These are phyloP conservation scores for Melanotaenia parkinsoni DNA, from an alignment of 2,797 vertebrate genomes.

Conservation along the genomic window DNA sequence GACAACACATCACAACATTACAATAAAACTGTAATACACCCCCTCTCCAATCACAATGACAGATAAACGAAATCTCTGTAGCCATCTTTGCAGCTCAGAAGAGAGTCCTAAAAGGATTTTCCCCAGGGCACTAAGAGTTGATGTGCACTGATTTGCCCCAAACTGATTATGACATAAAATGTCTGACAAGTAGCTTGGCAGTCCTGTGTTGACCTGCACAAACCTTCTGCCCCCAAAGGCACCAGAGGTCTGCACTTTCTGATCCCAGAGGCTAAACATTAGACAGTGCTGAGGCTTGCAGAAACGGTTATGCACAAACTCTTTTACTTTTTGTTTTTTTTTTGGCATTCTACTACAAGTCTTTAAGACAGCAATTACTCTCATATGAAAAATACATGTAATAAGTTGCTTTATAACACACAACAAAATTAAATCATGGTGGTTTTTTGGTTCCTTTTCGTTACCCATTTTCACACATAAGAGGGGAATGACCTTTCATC, in stretches of 20 bases:
- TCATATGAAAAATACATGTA: conserved; percentile 19
- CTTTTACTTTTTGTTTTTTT: conserved; percentile 43
- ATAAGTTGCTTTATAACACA: conserved; percentile 30
- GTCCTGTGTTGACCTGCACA: conserved; percentile 65
- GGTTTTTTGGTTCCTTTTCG: conserved; percentile 6
- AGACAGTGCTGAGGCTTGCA: conserved; percentile 64
- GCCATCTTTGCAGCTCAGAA: conserved; percentile 40
- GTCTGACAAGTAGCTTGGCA: conserved; percentile 62
- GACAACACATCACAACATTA: conserved; percentile 40
- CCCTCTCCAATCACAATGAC: conserved; percentile 23
- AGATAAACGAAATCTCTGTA: conserved; percentile 47
- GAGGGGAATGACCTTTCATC: conserved; percentile 75
- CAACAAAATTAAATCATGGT: conserved; percentile 28
- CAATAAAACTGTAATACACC: not conserved
- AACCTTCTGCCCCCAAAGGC: conserved; percentile 63
- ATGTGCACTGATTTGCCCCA: conserved; percentile 63
- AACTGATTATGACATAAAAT: conserved; percentile 74
- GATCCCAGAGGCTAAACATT: conserved; percentile 63
- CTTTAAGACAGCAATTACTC: conserved; percentile 50
- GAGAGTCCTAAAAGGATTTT: conserved; percentile 52
- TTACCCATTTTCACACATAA: conserved; percentile 48
- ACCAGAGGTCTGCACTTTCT: conserved; percentile 64
- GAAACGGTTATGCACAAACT: conserved; percentile 45
- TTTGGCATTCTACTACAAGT: conserved; percentile 15
- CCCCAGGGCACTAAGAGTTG: conserved; percentile 42